Evolutionary conservation across 37 sponge, comb jelly and placozoan species (phyloP), one percentile per base, ranked within the genome.

Genomic region (Eunapius fragilis): DNA sequence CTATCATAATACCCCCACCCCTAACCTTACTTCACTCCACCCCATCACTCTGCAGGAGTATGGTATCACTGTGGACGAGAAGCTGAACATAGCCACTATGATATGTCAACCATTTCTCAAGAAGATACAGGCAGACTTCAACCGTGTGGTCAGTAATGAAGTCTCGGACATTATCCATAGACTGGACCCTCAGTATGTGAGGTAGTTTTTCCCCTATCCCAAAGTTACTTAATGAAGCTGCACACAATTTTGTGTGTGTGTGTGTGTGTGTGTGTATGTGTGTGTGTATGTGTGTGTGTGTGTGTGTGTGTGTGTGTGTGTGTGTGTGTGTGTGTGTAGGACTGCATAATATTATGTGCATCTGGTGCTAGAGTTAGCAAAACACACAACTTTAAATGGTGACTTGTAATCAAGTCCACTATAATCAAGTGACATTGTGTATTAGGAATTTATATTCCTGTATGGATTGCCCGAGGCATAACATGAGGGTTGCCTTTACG

Each of bases 1-100:
- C n/a, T 45, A 45, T 11, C 9, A 4, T 9, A 45, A 45, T 45
- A 4, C 47, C 4, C 47, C 47, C 7, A 11, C 47, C 4, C 47
- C 47, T 45, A 4, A 11, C 4, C 47, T 11, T 45, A 9, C 47
- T 11, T 45, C 47, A 4, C 47, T 11, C 9, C 47, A 45, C 47
- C 47, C 9, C 47, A 11, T 11, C 47, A 45, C 47, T 11, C 47
- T 33, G 10, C 81, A 98, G 96, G 98, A 98, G 89, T 98, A 98
- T 85, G 98, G 98, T 9, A 93, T 98, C 35, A 95, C 96, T 2
- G 79, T 47, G 38, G 82, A 87, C 31, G 98, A 98, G 87, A 98
- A 98, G 80, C 50, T 94, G 47, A 87, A 89, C 74, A 98, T 98
- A 25, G 89, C 89, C 24, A 75, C 87, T 67, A 88, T 75, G 80